Percentiles rank a stretch among this genome's conserved stretches.
phyloP scores from a whole-genome alignment of 1,140 invertebrate species.

The Oncopodura yosiiana region DNA sequence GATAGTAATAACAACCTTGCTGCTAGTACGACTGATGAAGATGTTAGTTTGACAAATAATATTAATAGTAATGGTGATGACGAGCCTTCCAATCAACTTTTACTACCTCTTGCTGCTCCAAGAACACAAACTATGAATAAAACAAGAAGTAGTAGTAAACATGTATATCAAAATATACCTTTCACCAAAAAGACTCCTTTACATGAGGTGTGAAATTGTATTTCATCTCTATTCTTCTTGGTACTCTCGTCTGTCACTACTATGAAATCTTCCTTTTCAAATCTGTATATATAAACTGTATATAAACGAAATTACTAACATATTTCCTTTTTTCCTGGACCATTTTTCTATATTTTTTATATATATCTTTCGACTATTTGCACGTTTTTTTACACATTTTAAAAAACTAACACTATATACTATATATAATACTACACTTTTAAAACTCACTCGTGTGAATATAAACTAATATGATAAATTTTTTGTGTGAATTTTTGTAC shows the following conservation, averaged over 20 bases:
- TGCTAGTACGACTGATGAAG: not conserved
- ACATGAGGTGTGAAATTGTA: conserved; percentile 27
- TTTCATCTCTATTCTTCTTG: conserved; percentile 7
- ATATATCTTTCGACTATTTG: conserved; percentile 6
- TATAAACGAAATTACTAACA: not conserved
- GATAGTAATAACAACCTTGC: conserved; percentile 18
- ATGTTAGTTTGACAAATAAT: conserved; percentile 14
- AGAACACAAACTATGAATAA: conserved; percentile 34
- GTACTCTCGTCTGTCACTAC: not conserved
- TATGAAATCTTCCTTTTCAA: not conserved
- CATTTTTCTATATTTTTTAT: conserved; percentile 2
- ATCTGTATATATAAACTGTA: not conserved
- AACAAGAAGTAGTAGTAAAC: conserved; percentile 30
- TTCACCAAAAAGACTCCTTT: conserved; percentile 35
- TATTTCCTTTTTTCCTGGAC: not conserved
- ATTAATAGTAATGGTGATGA: conserved; percentile 4
- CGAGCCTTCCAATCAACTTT: not conserved
- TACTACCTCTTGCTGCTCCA: conserved; percentile 32
- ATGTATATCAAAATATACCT: conserved; percentile 39
- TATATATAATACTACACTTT: not conserved
- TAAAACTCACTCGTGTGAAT: not conserved
- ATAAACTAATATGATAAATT: conserved; percentile 6
- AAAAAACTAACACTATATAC: not conserved
- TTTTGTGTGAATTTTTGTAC: conserved; percentile 15
- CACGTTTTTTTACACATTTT: conserved; percentile 21